These are phyloP conservation scores for Meriones unguiculatus DNA, from an alignment of 2,113 vertebrate genomes.

Conservation along the genomic window DNA sequence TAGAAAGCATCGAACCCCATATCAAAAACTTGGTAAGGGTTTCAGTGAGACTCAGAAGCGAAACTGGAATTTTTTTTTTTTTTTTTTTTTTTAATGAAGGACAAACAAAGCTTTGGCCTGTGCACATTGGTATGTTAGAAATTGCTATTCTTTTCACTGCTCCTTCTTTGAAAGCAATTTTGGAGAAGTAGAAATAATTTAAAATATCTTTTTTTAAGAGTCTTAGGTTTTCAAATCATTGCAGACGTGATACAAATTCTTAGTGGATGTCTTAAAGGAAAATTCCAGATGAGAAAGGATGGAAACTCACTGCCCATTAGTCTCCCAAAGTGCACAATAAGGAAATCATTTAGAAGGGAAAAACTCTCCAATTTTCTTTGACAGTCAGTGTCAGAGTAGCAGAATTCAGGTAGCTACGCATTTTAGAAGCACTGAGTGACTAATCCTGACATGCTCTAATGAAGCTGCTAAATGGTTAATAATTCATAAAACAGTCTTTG, in stretches of 20 bases:
- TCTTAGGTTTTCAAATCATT: slow-evolving; percentile 62
- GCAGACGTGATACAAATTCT: slow-evolving; percentile 71
- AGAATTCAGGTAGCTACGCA: slow-evolving; percentile 83
- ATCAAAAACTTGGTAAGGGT: slow-evolving; percentile 67
- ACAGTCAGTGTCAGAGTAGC: slow-evolving; percentile 79
- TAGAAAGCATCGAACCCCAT: neutral
- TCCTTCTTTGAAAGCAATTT: slow-evolving; percentile 72
- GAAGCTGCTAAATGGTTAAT: slow-evolving; percentile 86
- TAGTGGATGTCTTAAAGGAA: slow-evolving; percentile 65
- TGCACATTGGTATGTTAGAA: slow-evolving; percentile 75
- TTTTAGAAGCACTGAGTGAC: slow-evolving; percentile 86
- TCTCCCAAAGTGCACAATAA: slow-evolving; percentile 58
- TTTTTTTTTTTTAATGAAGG: slow-evolving; percentile 65
- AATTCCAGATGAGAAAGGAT: slow-evolving; percentile 51
- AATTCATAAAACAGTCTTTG: slow-evolving; percentile 82
- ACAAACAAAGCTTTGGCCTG: slow-evolving; percentile 74
- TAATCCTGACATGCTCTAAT: slow-evolving; percentile 80
- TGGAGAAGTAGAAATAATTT: slow-evolving; percentile 70
- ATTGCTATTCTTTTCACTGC: slow-evolving; percentile 72
- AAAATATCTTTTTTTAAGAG: slow-evolving; percentile 61
- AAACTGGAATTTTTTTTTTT: slow-evolving; percentile 61
- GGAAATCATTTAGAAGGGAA: slow-evolving; percentile 70
- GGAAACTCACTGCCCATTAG: slow-evolving; percentile 56
- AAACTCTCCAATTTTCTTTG: slow-evolving; percentile 76
- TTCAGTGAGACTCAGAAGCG: slow-evolving; percentile 70